Conservation (phyloP, 2,797 vertebrate species). For the Scleropages formosus region DNA sequence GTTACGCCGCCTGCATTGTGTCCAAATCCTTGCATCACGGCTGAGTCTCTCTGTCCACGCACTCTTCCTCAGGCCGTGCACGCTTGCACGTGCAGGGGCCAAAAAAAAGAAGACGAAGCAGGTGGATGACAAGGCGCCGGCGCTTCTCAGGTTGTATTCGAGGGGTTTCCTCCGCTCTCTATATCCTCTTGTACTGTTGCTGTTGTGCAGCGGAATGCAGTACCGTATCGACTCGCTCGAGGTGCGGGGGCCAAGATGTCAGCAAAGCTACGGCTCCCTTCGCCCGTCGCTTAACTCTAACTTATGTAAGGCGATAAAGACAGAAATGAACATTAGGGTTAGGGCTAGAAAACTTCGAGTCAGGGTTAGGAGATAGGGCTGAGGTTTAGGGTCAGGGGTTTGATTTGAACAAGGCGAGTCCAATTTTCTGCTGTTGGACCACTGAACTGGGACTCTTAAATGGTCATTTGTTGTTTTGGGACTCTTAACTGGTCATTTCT, state of each 20-base stretch:
- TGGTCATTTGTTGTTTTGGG: background rate
- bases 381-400: too few relatives aligned
- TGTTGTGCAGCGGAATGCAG: constrained; percentile 15
- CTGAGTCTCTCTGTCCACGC: constrained; percentile 23
- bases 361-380: too few relatives aligned
- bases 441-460: background rate
- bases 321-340: too few relatives aligned
- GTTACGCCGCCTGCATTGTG: background rate
- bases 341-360: too few relatives aligned
- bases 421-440: background rate
- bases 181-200: background rate
- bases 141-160: constrained; percentile 15
- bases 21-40: constrained; percentile 13
- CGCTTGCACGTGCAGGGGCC: background rate
- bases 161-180: background rate
- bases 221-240: background rate
- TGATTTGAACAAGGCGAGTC: too few relatives aligned
- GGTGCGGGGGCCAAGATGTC: background rate
- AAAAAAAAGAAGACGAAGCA: background rate
- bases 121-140: constrained; percentile 10
- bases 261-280: background rate
- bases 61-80: constrained; percentile 28
- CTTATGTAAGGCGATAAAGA: too few relatives aligned
- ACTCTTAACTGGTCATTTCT: too few relatives aligned
- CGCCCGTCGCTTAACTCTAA: too few relatives aligned